These are phyloP conservation scores for Pseudoips prasinana DNA, from an alignment of 2,888 invertebrate species.

Conservation along the genomic window DNA sequence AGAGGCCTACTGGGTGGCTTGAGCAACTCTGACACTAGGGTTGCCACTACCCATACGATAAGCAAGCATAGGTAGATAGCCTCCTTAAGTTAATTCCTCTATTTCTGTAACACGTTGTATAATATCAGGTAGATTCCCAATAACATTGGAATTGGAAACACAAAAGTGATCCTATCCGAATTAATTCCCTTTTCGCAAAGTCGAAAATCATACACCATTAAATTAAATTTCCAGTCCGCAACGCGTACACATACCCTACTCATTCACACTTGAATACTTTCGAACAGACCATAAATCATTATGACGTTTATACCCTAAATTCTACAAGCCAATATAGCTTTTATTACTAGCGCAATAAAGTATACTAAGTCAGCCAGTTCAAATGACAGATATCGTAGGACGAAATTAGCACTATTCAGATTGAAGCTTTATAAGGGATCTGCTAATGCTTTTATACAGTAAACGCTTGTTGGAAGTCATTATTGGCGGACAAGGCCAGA, in stretches of 20 bases:
- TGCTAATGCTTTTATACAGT: background rate
- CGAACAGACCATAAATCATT: slow-evolving; percentile 34
- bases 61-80: no score
- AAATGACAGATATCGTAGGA: slow-evolving; percentile 19
- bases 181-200: slow-evolving; percentile 18
- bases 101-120: no score
- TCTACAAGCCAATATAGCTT: slow-evolving; percentile 16
- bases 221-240: slow-evolving; percentile 26
- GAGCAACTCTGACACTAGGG: no score
- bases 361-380: slow-evolving; percentile 4
- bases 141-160: no score
- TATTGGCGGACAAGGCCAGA: no score
- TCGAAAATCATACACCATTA: slow-evolving; percentile 12
- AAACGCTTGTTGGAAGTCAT: no score
- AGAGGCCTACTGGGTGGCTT: no score
- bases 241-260: slow-evolving; percentile 31
- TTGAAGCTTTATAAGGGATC: slow-evolving; percentile 12
- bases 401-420: slow-evolving; percentile 22
- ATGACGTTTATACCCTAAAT: no score
- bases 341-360: slow-evolving; percentile 17
- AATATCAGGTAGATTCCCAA: no score
- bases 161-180: background rate
- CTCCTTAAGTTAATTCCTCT: no score
- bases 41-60: no score
- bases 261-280: slow-evolving; percentile 39